Evolutionary conservation across 2,797 vertebrate species (phyloP), one percentile per base, ranked within the genome.

Genomic region (Nannoperca australis): DNA sequence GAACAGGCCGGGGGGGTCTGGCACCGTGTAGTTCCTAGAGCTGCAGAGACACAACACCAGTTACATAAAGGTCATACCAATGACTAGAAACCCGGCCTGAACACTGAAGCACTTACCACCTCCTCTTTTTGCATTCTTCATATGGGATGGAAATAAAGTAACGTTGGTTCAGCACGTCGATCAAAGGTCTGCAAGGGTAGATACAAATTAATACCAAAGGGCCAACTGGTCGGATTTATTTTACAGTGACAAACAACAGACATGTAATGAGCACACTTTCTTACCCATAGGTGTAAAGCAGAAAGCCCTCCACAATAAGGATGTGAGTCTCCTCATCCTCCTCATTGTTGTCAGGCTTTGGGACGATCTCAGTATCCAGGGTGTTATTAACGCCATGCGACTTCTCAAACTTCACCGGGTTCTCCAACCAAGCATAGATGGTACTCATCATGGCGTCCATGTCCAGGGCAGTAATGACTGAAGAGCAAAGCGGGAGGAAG

Each of bases 361-460:
- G 84, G 3, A 94, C 76, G 58, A 96, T 95, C 59, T 95, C 95
- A 1, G 86, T 81, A 74, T 96, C 95, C 88, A 96, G 80, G 15
- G 91, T 95, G 92, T 96, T 96, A 82, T 95, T 97, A 73, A 98
- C 91, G 38, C 97, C 97, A 13, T 98, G 97, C n/a, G 97, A 98
- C 76, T 96, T 95, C 86, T 97, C 97, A 84, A 98, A 98, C 85
- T 98, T 98, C 77, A 97, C 93, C 0, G 97, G 97, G 87, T 98
- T 96, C 70, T 97, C 96, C 81, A 93, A 75, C 97, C 97, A 98
- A 11, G 94, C 96, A 0, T 94, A 94, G 92, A 98, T 97, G 22
- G 97, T 98, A 84, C 93, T 96, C 97, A 98, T 96, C 97, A 98
- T 97, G 76, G 97, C 96, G 75, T 98, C 97, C 96, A 97, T 97